Percentiles rank a stretch among this genome's conserved stretches.
phyloP scores from a whole-genome alignment of 2,113 vertebrate genomes.

The Dendrocopos noguchii region DNA sequence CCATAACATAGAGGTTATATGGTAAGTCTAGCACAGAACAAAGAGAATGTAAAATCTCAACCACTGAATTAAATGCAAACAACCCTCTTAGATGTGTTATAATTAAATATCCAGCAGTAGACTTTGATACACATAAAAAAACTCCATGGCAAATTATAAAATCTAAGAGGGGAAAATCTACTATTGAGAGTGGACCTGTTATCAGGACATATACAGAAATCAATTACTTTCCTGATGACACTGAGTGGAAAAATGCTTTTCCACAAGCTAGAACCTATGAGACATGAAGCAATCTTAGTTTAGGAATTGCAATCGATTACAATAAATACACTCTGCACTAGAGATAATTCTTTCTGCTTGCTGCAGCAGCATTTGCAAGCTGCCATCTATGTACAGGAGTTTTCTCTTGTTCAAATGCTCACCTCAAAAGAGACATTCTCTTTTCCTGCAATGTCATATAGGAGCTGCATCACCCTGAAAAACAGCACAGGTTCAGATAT shows the following conservation, averaged over 20 bases:
- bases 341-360: not conserved
- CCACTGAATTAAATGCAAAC: not conserved
- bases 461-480: not conserved
- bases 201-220: not conserved
- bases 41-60: not conserved
- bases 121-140: not conserved
- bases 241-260: constrained; percentile 33
- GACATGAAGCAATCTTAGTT: constrained; percentile 11
- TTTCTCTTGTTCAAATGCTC: not conserved
- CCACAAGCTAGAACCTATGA: not conserved
- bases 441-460: not conserved
- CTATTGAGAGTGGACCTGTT: not conserved
- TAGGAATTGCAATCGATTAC: not conserved
- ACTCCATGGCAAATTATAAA: not conserved
- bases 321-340: not conserved
- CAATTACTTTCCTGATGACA: not conserved
- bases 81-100: not conserved
- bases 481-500: not conserved
- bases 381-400: not conserved
- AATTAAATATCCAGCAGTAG: not conserved
- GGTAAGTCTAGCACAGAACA: not conserved
- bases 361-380: not conserved
- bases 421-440: not conserved
- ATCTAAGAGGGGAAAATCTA: not conserved
- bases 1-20: not conserved